Percentiles rank a stretch among this genome's conserved stretches.
Evolutionary conservation across 1,140 invertebrate genomes (phyloP).

Genomic region (Aphis gossypii): DNA sequence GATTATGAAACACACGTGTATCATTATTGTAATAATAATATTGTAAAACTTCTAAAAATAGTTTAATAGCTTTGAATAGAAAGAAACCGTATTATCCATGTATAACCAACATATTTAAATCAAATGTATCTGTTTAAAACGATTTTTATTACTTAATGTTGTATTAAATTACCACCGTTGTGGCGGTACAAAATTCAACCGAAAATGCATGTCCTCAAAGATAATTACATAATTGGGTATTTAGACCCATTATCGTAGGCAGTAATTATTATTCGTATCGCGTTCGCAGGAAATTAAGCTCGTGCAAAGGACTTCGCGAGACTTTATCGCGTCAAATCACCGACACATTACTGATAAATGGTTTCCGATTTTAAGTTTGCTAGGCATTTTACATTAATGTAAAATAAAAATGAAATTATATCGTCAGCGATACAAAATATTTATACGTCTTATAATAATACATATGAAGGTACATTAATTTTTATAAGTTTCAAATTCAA

Average conservation of each 20-base stretch:
- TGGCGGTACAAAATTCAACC: background rate
- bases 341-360: conserved; percentile 4
- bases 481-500: too few relatives aligned
- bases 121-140: background rate
- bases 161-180: background rate
- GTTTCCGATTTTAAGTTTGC: background rate
- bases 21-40: background rate
- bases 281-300: background rate
- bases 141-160: background rate
- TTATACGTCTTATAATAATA: background rate
- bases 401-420: background rate
- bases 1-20: background rate
- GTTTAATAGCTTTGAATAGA: background rate
- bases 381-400: background rate
- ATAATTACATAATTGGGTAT: background rate
- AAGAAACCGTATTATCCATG: background rate
- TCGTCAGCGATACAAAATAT: background rate
- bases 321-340: background rate
- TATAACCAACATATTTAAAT: background rate
- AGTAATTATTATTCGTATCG: background rate
- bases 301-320: background rate
- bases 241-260: background rate
- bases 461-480: too few relatives aligned
- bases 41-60: background rate
- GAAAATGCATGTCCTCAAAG: background rate